A percentile compares a stretch with the other conserved stretches of the same genome.
Evolutionary conservation across 2,888 invertebrate species (phyloP).

Genomic region (Dendrolimus houi): DNA sequence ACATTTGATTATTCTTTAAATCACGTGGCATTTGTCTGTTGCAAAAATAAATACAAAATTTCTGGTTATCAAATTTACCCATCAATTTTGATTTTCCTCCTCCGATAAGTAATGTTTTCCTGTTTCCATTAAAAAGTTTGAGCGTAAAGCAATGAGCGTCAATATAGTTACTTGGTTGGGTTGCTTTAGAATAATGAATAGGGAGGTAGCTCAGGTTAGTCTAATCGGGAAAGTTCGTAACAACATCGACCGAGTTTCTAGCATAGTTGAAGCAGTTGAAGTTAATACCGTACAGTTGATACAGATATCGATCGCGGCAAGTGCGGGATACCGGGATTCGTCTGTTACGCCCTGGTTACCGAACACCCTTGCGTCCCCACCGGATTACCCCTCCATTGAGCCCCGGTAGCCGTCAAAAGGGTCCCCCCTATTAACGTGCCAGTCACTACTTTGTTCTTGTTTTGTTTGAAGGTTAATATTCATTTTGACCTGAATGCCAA

Average conservation of each 20-base stretch:
- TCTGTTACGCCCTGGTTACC: slow-evolving; percentile 58
- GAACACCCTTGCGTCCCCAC: slow-evolving; percentile 33
- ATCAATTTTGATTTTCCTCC: background rate
- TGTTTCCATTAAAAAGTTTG: no score
- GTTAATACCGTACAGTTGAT: slow-evolving; percentile 46
- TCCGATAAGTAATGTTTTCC: background rate
- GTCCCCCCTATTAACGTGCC: slow-evolving; percentile 54
- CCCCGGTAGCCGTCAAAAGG: slow-evolving; percentile 38
- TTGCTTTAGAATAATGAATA: slow-evolving; percentile 49
- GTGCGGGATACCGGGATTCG: slow-evolving; percentile 66
- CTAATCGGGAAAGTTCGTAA: slow-evolving; percentile 70
- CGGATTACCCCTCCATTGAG: slow-evolving; percentile 16
- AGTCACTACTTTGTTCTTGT: slow-evolving; percentile 69
- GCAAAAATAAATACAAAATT: no score
- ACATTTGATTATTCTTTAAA: no score
- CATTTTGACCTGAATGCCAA: slow-evolving; percentile 49
- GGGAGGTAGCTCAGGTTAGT: slow-evolving; percentile 37
- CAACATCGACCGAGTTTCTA: slow-evolving; percentile 68
- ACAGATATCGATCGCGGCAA: slow-evolving; percentile 66
- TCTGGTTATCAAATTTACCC: no score
- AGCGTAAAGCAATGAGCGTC: no score
- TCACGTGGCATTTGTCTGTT: no score
- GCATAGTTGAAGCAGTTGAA: slow-evolving; percentile 27
- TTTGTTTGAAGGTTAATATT: slow-evolving; percentile 74
- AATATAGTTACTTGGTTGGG: slow-evolving; percentile 29